Evolutionary conservation across 1,140 invertebrate species (phyloP).

Genomic region (Ips nitidus): DNA sequence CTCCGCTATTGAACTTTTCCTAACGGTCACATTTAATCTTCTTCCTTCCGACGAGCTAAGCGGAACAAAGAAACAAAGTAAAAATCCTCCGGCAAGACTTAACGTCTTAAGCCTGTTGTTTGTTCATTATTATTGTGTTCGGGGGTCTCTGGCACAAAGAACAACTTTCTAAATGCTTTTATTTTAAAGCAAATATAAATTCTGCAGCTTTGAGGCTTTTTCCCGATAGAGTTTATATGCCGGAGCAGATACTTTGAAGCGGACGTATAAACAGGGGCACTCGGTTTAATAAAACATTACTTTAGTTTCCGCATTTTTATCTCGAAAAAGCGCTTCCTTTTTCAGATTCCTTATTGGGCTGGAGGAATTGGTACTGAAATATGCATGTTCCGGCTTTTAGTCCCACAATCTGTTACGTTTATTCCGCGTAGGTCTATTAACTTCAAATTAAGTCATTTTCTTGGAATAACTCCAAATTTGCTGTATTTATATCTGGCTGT

Average conservation of each 20-base stretch:
- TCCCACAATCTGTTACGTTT: not conserved
- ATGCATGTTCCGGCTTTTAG: not conserved
- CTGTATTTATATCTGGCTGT: constrained; percentile 26
- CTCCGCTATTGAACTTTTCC: constrained; percentile 22
- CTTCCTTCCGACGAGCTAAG: constrained; percentile 19
- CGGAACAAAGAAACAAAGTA: constrained; percentile 24
- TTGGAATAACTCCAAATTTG: constrained; percentile 17
- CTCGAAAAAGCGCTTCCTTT: too few species aligned
- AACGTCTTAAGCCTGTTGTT: constrained; percentile 27
- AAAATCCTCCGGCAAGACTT: constrained; percentile 17
- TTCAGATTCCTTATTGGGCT: too few species aligned
- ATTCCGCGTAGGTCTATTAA: constrained; percentile 19
- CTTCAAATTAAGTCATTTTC: constrained; percentile 33
- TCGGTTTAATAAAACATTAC: constrained; percentile 1
- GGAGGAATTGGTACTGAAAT: not conserved
- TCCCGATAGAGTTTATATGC: constrained; percentile 8
- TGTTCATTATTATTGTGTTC: constrained; percentile 27
- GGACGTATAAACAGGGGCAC: not conserved
- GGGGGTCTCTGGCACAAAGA: constrained; percentile 13
- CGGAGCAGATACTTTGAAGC: not conserved
- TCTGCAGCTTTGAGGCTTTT: constrained; percentile 15
- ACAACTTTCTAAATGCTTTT: constrained; percentile 22
- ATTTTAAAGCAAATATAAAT: constrained; percentile 27
- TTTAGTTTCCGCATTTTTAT: not conserved
- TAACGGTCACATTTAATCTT: constrained; percentile 26